A percentile compares a stretch with the other conserved stretches of the same genome.
phyloP scores from a whole-genome alignment of 2,113 vertebrate genomes.

The Notarius lentiginosus region DNA sequence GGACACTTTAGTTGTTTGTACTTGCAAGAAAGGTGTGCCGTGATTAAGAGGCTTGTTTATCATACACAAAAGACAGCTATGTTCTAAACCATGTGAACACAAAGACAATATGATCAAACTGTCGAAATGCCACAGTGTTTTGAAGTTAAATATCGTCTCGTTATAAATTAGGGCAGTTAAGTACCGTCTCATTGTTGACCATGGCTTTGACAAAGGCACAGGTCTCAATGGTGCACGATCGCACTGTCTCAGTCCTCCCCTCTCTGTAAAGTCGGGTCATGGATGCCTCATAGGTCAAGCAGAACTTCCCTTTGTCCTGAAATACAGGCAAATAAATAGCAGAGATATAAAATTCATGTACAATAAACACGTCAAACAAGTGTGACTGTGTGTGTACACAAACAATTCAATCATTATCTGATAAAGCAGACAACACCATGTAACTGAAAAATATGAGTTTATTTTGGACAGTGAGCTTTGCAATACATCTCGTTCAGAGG shows the following conservation, averaged over 20 bases:
- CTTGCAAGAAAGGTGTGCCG: background rate
- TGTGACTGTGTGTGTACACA: too few species aligned
- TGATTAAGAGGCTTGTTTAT: background rate
- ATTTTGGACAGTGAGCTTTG: background rate
- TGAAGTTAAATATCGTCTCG: conserved; percentile 72
- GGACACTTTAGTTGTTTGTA: background rate
- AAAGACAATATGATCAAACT: background rate
- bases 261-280: conserved; percentile 97
- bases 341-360: background rate
- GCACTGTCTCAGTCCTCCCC: conserved; percentile 93
- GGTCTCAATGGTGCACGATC: conserved; percentile 86
- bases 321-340: background rate
- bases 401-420: background rate
- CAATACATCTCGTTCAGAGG: background rate
- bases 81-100: background rate
- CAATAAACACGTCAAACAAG: background rate
- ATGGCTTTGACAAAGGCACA: conserved; percentile 84
- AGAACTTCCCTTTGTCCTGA: conserved; percentile 95
- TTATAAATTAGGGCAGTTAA: conserved; percentile 52
- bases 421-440: background rate
- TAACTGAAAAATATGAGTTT: background rate
- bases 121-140: background rate
- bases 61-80: background rate
- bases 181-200: conserved; percentile 81
- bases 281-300: conserved; percentile 93